Conservation (phyloP, 2,888 invertebrate genomes). For the Orthosia gracilis region DNA sequence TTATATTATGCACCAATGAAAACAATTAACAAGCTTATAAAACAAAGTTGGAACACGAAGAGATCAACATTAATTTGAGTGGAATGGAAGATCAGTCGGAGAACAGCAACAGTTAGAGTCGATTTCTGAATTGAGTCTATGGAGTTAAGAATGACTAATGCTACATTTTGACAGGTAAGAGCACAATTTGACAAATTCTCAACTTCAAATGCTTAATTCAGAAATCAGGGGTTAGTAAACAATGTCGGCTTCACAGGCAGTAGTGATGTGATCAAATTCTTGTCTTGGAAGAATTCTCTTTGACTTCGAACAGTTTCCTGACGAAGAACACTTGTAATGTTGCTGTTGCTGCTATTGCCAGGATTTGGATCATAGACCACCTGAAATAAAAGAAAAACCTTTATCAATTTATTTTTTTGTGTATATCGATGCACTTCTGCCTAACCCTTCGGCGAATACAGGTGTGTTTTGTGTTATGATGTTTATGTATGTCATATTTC, state of each 20-base stretch:
- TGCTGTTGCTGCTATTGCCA: constrained; percentile 95
- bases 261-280: constrained; percentile 85
- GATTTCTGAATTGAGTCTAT: too few relatives aligned
- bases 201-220: too few relatives aligned
- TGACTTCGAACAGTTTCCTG: constrained; percentile 96
- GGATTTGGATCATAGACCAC: constrained; percentile 97
- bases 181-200: too few relatives aligned
- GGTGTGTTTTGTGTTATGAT: too few relatives aligned
- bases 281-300: constrained; percentile 92
- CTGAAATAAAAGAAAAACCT: constrained; percentile 69
- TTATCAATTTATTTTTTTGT: background rate
- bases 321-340: constrained; percentile 96
- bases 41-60: constrained; percentile 46
- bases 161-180: too few relatives aligned
- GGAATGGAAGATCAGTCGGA: constrained; percentile 73
- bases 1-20: constrained; percentile 55
- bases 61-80: constrained; percentile 62
- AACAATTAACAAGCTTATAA: constrained; percentile 38
- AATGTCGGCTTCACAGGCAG: constrained; percentile 18
- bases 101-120: constrained; percentile 31
- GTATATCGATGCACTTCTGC: too few relatives aligned
- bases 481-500: too few relatives aligned
- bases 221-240: background rate
- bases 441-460: too few relatives aligned
- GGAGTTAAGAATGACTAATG: too few relatives aligned